Base-by-base conservation (phyloP, 2,888 invertebrate genomes). In the Argynnis bischoffii region DNA sequence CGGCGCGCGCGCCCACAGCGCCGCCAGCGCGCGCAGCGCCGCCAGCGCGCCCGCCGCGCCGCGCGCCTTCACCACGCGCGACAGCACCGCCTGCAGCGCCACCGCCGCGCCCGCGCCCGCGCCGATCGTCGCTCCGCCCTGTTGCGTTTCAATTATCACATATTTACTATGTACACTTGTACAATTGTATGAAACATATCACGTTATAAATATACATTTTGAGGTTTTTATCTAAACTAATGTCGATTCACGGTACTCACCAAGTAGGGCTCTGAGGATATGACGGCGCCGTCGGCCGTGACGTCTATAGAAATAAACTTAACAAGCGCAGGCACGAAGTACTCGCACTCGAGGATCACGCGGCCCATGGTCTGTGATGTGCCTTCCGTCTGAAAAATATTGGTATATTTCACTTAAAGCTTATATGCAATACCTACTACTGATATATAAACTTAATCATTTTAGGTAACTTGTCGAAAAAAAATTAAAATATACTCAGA, bases 271-370 rank as follows among this genome's bases (percentile, higher is more conserved):
- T 92, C 92, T 0, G 89, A 86, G 1, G 86, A 79, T 4, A 84
- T 77, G 11, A 92, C 87, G 1, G 89, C 84, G 2, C 90, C 88
- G 63, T 92, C 92, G 0, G 82, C 84, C 63, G 79, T 82, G 0
- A 92, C 86, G 65, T 94, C 94, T 66, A 95, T 95, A 0, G 95
- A 95, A 51, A 96, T 90, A 71, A 96, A 93, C 78, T 94, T 93
- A 64, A 95, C 89, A 31, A 96, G 89, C 81, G 95, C 94, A 60
- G 95, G 94, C 13, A 95, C 94, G 78, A 95, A 95, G 79, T 95
- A 94, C 15, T 94, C 93, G 78, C 95, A 95, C 76, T 94, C 94
- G 46, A 95, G 89, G 53, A 95, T 94, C 56, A 93, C 93, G 48
- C 94, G 92, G 0, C 95, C 94, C 94, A 95, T 94, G 2, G 94